Evolutionary conservation across 2,888 invertebrate species (phyloP).

Genomic region (Thelaira solivaga): DNA sequence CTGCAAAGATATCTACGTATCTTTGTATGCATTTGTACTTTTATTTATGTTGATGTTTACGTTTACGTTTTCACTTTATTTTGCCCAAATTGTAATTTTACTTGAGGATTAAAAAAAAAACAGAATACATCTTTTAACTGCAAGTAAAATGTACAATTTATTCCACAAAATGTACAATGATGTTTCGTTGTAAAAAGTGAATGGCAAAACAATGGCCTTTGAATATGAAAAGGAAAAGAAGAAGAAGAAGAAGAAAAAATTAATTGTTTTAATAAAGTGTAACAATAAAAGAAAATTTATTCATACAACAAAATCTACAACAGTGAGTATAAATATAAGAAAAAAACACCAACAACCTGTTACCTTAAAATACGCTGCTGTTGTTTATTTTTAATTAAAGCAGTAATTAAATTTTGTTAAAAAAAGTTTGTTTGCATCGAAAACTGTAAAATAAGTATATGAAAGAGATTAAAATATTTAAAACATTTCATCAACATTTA

Average conservation of each 20-base stretch:
- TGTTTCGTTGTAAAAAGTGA: constrained; percentile 39
- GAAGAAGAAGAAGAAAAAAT: constrained; percentile 33
- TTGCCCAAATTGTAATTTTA: constrained; percentile 34
- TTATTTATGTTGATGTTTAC: neutral
- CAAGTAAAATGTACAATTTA: constrained; percentile 35
- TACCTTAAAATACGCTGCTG: neutral
- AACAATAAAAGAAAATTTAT: constrained; percentile 14
- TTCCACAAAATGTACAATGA: constrained; percentile 38
- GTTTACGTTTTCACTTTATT: neutral
- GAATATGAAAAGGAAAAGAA: no score
- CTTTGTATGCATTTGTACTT: neutral
- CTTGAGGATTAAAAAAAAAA: neutral
- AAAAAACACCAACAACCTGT: neutral
- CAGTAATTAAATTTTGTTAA: neutral
- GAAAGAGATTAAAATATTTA: no score
- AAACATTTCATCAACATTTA: no score
- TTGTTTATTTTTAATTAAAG: neutral
- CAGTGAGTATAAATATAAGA: constrained; percentile 18
- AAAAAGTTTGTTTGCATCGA: no score
- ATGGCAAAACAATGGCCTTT: constrained; percentile 51
- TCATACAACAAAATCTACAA: neutral
- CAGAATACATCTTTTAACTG: neutral
- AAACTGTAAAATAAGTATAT: no score
- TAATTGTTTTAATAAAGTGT: constrained; percentile 18
- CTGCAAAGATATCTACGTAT: no score